A percentile compares a stretch with the other conserved stretches of the same genome.
Conservation (phyloP, 2,888 invertebrate species). For the Abrostola tripartita region DNA sequence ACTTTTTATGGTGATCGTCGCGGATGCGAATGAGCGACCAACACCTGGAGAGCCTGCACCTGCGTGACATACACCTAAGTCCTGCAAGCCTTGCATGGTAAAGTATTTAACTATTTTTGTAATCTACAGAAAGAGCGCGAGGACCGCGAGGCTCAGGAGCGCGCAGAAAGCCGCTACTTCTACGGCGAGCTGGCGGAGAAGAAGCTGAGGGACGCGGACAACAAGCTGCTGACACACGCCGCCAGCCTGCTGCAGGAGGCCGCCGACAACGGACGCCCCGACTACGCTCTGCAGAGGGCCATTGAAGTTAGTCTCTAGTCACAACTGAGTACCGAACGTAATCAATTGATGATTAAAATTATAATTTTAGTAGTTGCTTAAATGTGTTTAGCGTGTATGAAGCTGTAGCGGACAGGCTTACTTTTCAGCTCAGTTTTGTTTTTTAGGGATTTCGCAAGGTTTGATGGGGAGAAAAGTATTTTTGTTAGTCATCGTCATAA, state of each 20-base stretch:
- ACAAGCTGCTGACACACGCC: constrained; percentile 85
- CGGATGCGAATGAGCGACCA: too few species aligned
- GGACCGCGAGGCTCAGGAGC: constrained; percentile 71
- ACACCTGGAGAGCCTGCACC: too few species aligned
- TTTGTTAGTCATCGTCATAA: too few species aligned
- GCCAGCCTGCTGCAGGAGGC: constrained; percentile 81
- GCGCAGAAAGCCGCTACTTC: constrained; percentile 74
- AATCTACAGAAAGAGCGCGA: constrained; percentile 75
- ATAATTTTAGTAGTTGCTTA: too few species aligned
- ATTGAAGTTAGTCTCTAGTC: constrained; percentile 70
- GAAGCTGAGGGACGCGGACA: constrained; percentile 81
- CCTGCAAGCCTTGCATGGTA: too few species aligned
- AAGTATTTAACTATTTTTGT: too few species aligned
- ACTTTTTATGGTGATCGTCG: too few species aligned
- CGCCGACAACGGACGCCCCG: constrained; percentile 72
- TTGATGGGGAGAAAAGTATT: not conserved
- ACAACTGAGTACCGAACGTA: not conserved
- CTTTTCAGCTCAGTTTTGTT: not conserved
- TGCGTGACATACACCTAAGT: too few species aligned
- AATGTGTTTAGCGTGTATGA: too few species aligned
- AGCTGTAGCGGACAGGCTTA: too few species aligned
- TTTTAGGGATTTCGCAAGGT: not conserved
- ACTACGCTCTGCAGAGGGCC: constrained; percentile 79
- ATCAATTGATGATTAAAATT: too few species aligned
- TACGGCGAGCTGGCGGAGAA: constrained; percentile 77